phyloP scores from a whole-genome alignment of 37 sponge, comb jelly and placozoan genomes.

The Agelas oroides region DNA sequence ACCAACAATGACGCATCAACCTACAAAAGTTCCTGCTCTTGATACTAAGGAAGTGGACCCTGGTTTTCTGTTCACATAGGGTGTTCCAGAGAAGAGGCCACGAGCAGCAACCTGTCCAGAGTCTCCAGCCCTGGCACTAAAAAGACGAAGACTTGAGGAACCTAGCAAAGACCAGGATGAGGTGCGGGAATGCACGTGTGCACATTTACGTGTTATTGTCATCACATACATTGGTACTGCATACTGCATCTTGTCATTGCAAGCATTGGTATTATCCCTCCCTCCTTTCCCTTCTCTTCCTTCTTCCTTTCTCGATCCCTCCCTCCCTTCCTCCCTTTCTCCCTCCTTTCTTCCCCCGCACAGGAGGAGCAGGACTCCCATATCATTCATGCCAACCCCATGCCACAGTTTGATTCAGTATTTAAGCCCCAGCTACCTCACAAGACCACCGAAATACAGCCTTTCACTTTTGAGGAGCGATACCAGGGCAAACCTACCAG shows the following conservation, averaged over 20 bases:
- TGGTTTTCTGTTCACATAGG: constrained; percentile 14
- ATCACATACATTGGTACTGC: too few species aligned
- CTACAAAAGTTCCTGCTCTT: too few species aligned
- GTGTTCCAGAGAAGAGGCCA: constrained; percentile 61
- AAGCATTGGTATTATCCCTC: too few species aligned
- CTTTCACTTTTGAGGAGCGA: constrained; percentile 73
- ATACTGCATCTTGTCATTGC: too few species aligned
- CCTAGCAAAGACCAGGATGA: constrained; percentile 3
- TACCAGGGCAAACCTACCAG: constrained; percentile 58
- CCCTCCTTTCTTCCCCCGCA: not conserved
- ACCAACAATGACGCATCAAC: too few species aligned
- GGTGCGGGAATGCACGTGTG: not conserved
- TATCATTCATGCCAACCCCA: constrained; percentile 45
- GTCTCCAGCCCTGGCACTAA: constrained; percentile 60
- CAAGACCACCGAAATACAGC: constrained; percentile 46
- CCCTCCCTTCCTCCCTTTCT: too few species aligned
- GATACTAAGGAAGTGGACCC: too few species aligned
- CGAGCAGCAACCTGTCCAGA: constrained; percentile 41
- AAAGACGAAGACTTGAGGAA: constrained; percentile 38
- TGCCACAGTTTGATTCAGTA: constrained; percentile 42
- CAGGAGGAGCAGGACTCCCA: constrained; percentile 15
- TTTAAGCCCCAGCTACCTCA: constrained; percentile 56
- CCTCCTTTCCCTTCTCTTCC: too few species aligned
- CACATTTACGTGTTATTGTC: too few species aligned
- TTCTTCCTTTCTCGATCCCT: too few species aligned